Evolutionary conservation across 64 coral and sea anemone species (phyloP).

Genomic region (Platygyra sinensis): DNA sequence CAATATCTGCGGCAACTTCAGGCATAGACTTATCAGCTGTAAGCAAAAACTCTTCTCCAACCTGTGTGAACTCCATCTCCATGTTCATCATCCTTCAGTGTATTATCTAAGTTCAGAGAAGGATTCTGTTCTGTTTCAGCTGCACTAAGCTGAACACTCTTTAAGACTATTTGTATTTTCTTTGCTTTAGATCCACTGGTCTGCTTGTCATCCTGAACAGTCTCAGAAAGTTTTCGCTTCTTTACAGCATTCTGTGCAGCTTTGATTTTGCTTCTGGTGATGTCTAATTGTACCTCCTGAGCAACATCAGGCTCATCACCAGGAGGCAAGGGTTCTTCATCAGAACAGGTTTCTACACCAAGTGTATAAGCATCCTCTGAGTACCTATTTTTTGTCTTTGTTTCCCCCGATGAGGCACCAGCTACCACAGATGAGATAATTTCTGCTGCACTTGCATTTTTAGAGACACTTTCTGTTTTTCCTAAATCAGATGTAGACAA

Average conservation of each 20-base stretch:
- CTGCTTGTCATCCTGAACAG: slow-evolving; percentile 61
- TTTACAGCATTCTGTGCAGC: slow-evolving; percentile 71
- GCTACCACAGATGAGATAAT: slow-evolving; percentile 79
- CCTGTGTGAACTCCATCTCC: background rate
- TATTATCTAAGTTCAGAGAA: background rate
- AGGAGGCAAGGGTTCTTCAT: slow-evolving; percentile 84
- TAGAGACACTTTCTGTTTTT: slow-evolving; percentile 30
- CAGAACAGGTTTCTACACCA: slow-evolving; percentile 71
- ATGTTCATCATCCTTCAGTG: background rate
- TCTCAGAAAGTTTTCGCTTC: slow-evolving; percentile 83
- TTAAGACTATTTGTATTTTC: slow-evolving; percentile 80
- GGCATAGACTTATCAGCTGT: background rate
- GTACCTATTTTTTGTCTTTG: background rate
- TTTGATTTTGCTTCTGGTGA: slow-evolving; percentile 62
- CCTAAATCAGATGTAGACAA: background rate
- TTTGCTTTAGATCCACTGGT: slow-evolving; percentile 54
- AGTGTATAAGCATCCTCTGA: slow-evolving; percentile 65
- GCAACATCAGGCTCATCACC: slow-evolving; percentile 79
- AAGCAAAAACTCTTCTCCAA: background rate
- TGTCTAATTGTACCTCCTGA: slow-evolving; percentile 74
- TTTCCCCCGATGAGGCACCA: slow-evolving; percentile 32
- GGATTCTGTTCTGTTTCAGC: slow-evolving; percentile 23
- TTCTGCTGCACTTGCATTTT: slow-evolving; percentile 52
- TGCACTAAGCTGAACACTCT: slow-evolving; percentile 59
- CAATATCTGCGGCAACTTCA: slow-evolving; percentile 36